Conservation (phyloP, 2,888 invertebrate species). For the Agonopterix alstromeriana region DNA sequence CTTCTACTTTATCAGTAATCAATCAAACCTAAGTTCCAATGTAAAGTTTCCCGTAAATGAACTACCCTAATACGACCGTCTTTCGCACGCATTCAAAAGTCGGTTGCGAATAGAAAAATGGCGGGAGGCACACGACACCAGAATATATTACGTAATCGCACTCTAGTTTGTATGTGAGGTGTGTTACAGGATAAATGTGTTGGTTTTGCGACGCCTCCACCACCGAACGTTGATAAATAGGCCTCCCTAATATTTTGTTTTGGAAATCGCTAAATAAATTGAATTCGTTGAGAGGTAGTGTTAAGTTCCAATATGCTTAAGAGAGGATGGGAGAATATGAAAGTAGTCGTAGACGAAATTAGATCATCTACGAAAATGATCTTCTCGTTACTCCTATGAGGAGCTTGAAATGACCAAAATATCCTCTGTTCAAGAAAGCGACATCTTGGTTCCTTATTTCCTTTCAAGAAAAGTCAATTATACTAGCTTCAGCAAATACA, state of each 20-base stretch:
- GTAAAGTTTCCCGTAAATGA: slow-evolving; percentile 34
- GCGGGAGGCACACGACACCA: slow-evolving; percentile 56
- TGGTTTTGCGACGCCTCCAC: slow-evolving; percentile 47
- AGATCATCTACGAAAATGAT: no score
- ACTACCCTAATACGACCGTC: slow-evolving; percentile 35
- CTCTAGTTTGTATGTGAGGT: slow-evolving; percentile 63
- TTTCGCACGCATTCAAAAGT: slow-evolving; percentile 18
- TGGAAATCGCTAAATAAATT: slow-evolving; percentile 58
- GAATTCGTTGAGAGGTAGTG: slow-evolving; percentile 36
- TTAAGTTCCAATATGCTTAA: slow-evolving; percentile 36
- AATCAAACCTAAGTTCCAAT: background rate
- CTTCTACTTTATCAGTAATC: no score
- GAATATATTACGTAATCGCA: slow-evolving; percentile 68
- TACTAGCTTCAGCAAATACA: no score
- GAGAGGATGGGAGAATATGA: slow-evolving; percentile 13
- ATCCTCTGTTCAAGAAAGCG: no score
- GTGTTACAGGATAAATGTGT: slow-evolving; percentile 53
- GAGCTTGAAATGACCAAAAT: no score
- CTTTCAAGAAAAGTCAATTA: no score
- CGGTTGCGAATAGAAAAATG: slow-evolving; percentile 56
- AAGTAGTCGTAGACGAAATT: no score
- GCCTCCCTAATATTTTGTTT: slow-evolving; percentile 56
- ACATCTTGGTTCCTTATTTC: no score
- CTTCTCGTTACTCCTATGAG: no score
- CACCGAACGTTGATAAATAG: slow-evolving; percentile 60